Base-by-base conservation (phyloP, 2,797 vertebrate species). In the Tolypeutes matacus region DNA sequence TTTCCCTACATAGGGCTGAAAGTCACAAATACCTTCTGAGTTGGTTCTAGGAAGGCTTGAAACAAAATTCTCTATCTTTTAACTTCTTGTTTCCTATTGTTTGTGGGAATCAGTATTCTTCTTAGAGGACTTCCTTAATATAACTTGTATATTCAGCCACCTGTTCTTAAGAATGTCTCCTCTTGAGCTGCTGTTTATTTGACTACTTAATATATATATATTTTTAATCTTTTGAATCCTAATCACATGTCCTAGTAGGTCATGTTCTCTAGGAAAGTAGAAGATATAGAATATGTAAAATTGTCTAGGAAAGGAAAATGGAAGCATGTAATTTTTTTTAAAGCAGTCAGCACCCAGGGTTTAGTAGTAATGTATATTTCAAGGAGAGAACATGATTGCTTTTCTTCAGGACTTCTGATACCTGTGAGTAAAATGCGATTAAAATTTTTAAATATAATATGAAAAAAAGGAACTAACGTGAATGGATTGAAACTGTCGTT, bases 1-100 rank as follows among this genome's bases (percentile, higher is more conserved):
- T 97, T 97, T 93, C 96, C 96, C 95, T 97, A 93, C 73, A 1
- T 42, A 96, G 97, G 96, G 84, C 95, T 87, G 78, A 94, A 72
- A 87, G 58, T 87, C 95, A 85, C 87, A 95, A 73, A 91, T 87
- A 80, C 77, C 62, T 84, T 89, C 82, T 58, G 86, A 77, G 56
- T 93, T 84, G 60, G 93, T 96, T 96, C 34, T 93, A 93, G 93
- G 95, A 85, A 97, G 91, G 65, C 89, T 93, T 94, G 90, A 95
- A 82, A 83, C 65, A 94, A 34, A 94, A 75, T 92, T 95, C 77
- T 85, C 39, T 95, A 73, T 86, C 96, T 31, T 94, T 87, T 67
- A 14, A 64, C 39, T 58, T 96, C 96, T 93, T 90, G 10, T 75
- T 96, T 95, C 94, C 89, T 96, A 0, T 78, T 96, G 46, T 93